Percentiles rank a stretch among this genome's conserved stretches.
Conservation (phyloP, 2,888 invertebrate species). For the Platypus cylindrus region DNA sequence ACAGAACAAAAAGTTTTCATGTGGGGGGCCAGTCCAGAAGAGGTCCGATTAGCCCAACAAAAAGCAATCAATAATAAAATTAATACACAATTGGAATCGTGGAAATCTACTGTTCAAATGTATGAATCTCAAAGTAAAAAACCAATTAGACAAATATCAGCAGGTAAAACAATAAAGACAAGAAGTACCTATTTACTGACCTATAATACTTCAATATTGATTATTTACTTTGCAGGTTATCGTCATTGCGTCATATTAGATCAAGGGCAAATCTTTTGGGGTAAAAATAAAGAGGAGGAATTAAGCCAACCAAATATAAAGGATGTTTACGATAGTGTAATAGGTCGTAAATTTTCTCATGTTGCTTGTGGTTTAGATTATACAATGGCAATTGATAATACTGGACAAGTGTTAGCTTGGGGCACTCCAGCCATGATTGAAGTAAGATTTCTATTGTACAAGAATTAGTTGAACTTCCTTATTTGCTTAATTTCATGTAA, state of each 20-base stretch:
- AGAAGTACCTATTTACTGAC: background rate
- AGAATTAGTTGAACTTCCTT: too few species aligned
- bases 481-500: slow-evolving; percentile 3
- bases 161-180: slow-evolving; percentile 6
- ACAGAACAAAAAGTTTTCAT: slow-evolving; percentile 51
- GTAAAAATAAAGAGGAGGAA: slow-evolving; percentile 82
- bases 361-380: slow-evolving; percentile 67
- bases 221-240: slow-evolving; percentile 44
- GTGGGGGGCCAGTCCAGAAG: slow-evolving; percentile 71
- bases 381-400: slow-evolving; percentile 54
- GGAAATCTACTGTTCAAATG: slow-evolving; percentile 31
- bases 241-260: slow-evolving; percentile 53
- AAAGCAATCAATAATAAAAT: slow-evolving; percentile 24
- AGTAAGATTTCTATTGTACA: slow-evolving; percentile 28
- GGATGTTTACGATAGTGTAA: slow-evolving; percentile 26
- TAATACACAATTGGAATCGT: slow-evolving; percentile 24
- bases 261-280: slow-evolving; percentile 48
- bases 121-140: slow-evolving; percentile 25
- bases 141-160: slow-evolving; percentile 22
- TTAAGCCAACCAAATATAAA: slow-evolving; percentile 55
- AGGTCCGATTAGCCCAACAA: slow-evolving; percentile 48
- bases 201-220: background rate
- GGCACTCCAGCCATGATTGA: slow-evolving; percentile 59
- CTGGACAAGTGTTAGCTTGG: slow-evolving; percentile 60
- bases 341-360: slow-evolving; percentile 29